Evolutionary conservation across 35 echinoderm and acorn worm genomes (phyloP).

Genomic region (Stichopus chloronotus): DNA sequence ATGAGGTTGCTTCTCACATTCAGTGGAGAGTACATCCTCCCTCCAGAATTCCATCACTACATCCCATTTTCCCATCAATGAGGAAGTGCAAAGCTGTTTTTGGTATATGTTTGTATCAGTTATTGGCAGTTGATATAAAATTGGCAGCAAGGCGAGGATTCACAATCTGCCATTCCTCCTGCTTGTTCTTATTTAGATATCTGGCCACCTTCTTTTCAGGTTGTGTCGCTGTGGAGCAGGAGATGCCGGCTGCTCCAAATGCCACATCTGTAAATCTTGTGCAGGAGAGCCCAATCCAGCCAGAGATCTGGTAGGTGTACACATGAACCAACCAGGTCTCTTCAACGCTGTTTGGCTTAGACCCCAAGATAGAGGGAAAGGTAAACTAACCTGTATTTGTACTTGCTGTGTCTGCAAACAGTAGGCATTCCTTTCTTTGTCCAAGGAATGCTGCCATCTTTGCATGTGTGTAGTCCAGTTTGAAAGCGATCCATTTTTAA

Average conservation of each 20-base stretch:
- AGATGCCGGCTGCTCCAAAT: constrained; percentile 92
- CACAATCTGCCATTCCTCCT: neutral
- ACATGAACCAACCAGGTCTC: neutral
- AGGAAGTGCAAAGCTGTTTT: too few relatives aligned
- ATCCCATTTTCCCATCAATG: too few relatives aligned
- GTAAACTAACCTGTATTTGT: neutral
- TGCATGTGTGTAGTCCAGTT: too few relatives aligned
- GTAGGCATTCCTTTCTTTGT: too few relatives aligned
- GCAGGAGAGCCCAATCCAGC: constrained; percentile 73
- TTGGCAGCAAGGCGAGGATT: too few relatives aligned
- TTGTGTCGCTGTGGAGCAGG: constrained; percentile 89
- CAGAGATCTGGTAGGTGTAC: neutral
- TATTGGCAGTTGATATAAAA: too few relatives aligned
- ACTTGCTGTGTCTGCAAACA: neutral
- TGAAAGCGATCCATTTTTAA: too few relatives aligned
- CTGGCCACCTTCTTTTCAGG: constrained; percentile 52
- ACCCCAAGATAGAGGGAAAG: constrained; percentile 43
- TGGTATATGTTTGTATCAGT: too few relatives aligned
- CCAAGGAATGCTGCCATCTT: too few relatives aligned
- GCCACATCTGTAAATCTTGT: constrained; percentile 78
- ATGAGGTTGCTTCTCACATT: neutral
- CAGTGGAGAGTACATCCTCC: too few relatives aligned
- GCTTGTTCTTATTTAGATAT: neutral
- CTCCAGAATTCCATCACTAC: too few relatives aligned
- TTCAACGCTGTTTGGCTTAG: constrained; percentile 35